These are phyloP conservation scores for Muscicapa striata DNA, from an alignment of 2,797 vertebrate genomes.

Conservation along the genomic window DNA sequence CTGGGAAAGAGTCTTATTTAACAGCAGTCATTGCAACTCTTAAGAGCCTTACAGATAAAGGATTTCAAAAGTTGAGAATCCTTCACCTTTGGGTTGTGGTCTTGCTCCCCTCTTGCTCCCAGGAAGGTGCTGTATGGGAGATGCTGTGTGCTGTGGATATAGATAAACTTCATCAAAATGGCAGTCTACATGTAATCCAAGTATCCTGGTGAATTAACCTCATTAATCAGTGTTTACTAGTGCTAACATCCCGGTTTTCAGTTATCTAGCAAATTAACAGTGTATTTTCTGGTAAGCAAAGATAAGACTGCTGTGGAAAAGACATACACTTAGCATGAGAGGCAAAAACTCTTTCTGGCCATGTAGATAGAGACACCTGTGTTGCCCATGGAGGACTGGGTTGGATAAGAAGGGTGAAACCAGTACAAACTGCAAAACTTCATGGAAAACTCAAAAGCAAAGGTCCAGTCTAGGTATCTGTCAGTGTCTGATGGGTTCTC, in stretches of 20 bases:
- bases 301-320: neutral
- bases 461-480: neutral
- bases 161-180: neutral
- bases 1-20: neutral
- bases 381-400: rapidly evolving
- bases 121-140: neutral
- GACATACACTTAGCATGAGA: neutral
- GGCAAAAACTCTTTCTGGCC: neutral
- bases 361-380: neutral
- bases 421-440: neutral
- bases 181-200: neutral
- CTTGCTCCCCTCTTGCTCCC: neutral
- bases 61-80: neutral
- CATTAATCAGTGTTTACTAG: neutral
- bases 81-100: neutral
- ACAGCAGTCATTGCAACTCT: neutral
- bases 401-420: neutral
- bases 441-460: neutral
- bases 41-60: neutral
- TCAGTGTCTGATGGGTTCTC: neutral
- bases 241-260: neutral
- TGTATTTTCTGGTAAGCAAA: neutral
- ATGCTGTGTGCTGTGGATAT: neutral
- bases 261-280: neutral
- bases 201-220: neutral